Evolutionary conservation across 2,797 vertebrate species (phyloP).

Genomic region (Xenops minutus): DNA sequence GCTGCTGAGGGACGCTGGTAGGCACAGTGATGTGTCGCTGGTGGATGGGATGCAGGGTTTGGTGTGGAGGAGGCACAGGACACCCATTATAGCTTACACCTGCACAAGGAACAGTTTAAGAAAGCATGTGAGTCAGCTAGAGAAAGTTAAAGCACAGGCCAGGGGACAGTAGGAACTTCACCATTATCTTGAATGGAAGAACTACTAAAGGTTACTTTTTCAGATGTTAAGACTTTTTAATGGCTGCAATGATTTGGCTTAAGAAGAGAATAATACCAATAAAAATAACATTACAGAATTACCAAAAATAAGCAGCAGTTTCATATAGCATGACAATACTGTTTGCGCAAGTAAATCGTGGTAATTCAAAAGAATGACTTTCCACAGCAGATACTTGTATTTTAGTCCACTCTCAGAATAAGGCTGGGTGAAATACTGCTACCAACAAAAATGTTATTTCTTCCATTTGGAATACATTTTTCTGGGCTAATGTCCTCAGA

Average conservation of each 20-base stretch:
- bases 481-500: background rate
- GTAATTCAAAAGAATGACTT: background rate
- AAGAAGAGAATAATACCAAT: background rate
- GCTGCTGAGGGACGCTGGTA: constrained; percentile 93
- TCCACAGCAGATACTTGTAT: background rate
- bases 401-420: background rate
- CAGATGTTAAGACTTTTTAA: background rate
- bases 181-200: background rate
- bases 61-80: constrained; percentile 83
- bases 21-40: constrained; percentile 96
- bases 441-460: background rate
- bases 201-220: background rate
- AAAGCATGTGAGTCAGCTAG: background rate
- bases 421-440: background rate
- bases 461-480: background rate
- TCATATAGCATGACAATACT: background rate
- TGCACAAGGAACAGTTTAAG: constrained; percentile 33
- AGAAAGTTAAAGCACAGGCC: background rate
- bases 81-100: constrained; percentile 82
- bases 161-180: background rate
- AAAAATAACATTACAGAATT: background rate
- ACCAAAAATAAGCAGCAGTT: background rate
- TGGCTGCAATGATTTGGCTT: background rate
- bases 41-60: constrained; percentile 89
- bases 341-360: background rate